Conservation (phyloP, 2,113 vertebrate genomes). For the Mastomys coucha region DNA sequence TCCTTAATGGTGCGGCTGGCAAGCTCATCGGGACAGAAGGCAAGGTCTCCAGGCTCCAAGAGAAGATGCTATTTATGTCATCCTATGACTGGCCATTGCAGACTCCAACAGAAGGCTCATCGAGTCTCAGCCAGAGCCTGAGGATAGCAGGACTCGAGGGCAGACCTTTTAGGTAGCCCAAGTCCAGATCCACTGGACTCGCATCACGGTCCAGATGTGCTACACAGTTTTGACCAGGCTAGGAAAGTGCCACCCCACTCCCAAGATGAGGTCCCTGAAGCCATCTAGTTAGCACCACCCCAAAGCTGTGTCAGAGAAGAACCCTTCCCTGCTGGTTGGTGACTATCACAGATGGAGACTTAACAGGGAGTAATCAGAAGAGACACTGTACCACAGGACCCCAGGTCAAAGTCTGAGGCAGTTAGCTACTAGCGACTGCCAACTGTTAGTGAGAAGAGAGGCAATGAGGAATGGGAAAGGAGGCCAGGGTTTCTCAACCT, state of each 20-base stretch:
- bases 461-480: not conserved
- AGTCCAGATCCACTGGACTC: not conserved
- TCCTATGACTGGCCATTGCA: not conserved
- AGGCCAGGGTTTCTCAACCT: not conserved
- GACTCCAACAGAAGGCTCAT: not conserved
- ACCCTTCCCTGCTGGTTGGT: not conserved
- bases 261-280: not conserved
- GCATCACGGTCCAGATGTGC: not conserved
- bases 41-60: not conserved
- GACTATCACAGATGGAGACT: not conserved
- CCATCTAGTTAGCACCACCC: not conserved
- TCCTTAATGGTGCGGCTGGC: not conserved
- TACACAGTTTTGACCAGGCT: not conserved
- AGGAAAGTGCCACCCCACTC: not conserved
- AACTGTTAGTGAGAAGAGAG: not conserved
- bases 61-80: not conserved
- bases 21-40: not conserved
- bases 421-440: not conserved
- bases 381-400: accelerated
- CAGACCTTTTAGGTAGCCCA: not conserved
- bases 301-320: not conserved
- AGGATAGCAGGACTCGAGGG: not conserved
- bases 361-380: not conserved
- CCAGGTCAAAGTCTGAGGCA: not conserved
- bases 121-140: not conserved